phyloP scores from a whole-genome alignment of 2,797 vertebrate species.

The Eidolon dupreanum region DNA sequence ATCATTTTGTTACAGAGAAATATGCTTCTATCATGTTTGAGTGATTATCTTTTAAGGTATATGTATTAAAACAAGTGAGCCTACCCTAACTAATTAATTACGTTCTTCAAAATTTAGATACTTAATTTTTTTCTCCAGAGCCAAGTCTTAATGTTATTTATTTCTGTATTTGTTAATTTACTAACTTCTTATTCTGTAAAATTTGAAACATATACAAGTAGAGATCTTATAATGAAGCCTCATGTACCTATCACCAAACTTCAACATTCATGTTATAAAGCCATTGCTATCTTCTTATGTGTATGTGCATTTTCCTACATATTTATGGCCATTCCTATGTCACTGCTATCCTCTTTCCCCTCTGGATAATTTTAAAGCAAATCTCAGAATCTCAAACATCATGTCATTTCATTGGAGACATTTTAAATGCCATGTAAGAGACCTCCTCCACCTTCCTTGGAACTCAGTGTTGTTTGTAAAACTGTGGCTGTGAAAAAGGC shows the following conservation, averaged over 20 bases:
- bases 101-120: constrained; percentile 32
- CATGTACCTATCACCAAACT: not conserved
- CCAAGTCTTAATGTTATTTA: constrained; percentile 6
- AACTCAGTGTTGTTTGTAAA: not conserved
- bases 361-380: constrained; percentile 40
- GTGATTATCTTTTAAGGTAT: not conserved
- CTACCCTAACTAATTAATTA: not conserved
- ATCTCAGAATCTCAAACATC: constrained; percentile 17
- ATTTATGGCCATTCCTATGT: not conserved
- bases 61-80: not conserved
- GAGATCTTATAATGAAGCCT: not conserved
- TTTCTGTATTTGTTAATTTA: not conserved
- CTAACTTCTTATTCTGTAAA: constrained; percentile 4
- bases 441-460: not conserved
- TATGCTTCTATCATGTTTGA: not conserved
- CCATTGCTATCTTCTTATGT: not conserved
- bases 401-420: not conserved
- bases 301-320: not conserved
- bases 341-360: not conserved
- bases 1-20: constrained; percentile 7
- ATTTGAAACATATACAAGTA: not conserved
- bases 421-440: not conserved
- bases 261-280: not conserved
- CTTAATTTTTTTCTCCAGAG: not conserved
- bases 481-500: not conserved